Evolutionary conservation across 2,797 vertebrate species (phyloP).

Genomic region (Thaleichthys pacificus): DNA sequence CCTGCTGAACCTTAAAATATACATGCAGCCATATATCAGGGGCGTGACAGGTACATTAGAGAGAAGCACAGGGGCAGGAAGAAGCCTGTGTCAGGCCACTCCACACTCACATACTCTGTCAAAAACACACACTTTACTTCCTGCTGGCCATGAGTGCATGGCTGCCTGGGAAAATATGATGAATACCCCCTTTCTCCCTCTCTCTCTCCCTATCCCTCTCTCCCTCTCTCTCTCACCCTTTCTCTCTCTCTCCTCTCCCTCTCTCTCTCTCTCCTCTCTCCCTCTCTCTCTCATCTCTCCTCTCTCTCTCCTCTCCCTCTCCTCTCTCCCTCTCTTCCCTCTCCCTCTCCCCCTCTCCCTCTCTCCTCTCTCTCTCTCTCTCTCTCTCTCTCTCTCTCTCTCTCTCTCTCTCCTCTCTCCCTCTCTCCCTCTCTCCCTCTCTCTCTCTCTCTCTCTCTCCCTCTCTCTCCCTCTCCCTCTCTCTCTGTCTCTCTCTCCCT

Average conservation of each 20-base stretch:
- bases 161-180: conserved; percentile 51
- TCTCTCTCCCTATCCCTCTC: not conserved
- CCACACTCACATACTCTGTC: conserved; percentile 47
- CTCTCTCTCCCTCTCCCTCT: too few species aligned
- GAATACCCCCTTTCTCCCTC: conserved; percentile 32
- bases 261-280: too few species aligned
- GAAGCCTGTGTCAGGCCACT: conserved; percentile 50
- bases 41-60: conserved; percentile 72
- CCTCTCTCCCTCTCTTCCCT: too few species aligned
- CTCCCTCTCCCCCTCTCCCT: too few species aligned
- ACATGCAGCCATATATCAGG: conserved; percentile 72
- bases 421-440: not conserved
- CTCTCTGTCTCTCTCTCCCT: too few species aligned
- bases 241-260: too few species aligned
- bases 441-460: too few species aligned
- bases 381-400: not conserved
- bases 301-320: too few species aligned
- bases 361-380: too few species aligned
- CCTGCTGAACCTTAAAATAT: conserved; percentile 77
- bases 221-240: not conserved
- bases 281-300: too few species aligned
- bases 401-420: not conserved
- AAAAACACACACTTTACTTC: conserved; percentile 59
- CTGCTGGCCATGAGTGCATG: conserved; percentile 41
- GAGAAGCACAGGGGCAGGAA: conserved; percentile 44